Conservation (phyloP, 2,888 invertebrate species). For the Agrotis segetum region DNA sequence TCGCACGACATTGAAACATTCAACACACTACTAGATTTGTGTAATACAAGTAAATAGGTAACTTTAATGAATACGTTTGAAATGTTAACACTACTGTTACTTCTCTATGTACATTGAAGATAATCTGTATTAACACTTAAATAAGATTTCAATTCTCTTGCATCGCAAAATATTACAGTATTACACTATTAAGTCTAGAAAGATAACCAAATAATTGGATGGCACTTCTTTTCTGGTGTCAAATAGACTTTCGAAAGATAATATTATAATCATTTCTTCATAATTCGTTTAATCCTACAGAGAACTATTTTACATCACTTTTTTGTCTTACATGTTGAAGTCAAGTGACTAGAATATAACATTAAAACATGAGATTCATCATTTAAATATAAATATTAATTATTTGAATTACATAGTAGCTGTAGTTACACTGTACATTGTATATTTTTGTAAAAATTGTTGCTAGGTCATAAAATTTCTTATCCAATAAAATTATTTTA, state of each 20-base stretch:
- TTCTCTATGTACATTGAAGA: conserved; percentile 78
- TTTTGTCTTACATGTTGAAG: conserved; percentile 83
- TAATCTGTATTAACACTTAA: conserved; percentile 82
- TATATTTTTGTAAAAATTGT: conserved; percentile 64
- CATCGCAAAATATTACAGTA: conserved; percentile 88
- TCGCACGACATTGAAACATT: conserved; percentile 66
- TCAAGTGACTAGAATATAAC: conserved; percentile 74
- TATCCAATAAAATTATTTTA: conserved; percentile 60
- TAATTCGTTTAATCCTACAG: conserved; percentile 67
- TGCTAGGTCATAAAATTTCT: conserved; percentile 60
- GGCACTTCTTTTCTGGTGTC: conserved; percentile 84
- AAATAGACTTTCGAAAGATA: conserved; percentile 67
- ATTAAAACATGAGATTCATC: conserved; percentile 67
- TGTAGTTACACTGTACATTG: conserved; percentile 64
- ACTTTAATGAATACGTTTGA: conserved; percentile 62
- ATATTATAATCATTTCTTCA: conserved; percentile 49
- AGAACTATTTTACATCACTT: conserved; percentile 87
- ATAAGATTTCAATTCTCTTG: conserved; percentile 90
- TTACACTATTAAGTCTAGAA: conserved; percentile 81
- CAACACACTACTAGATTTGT: conserved; percentile 55
- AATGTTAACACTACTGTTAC: conserved; percentile 61
- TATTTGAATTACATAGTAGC: conserved; percentile 59
- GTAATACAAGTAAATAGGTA: conserved; percentile 58
- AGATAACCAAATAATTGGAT: conserved; percentile 84
- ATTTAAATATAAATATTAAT: conserved; percentile 55